These are phyloP conservation scores for Sebastolobus alascanus DNA, from an alignment of 2,797 vertebrate genomes.

Conservation along the genomic window DNA sequence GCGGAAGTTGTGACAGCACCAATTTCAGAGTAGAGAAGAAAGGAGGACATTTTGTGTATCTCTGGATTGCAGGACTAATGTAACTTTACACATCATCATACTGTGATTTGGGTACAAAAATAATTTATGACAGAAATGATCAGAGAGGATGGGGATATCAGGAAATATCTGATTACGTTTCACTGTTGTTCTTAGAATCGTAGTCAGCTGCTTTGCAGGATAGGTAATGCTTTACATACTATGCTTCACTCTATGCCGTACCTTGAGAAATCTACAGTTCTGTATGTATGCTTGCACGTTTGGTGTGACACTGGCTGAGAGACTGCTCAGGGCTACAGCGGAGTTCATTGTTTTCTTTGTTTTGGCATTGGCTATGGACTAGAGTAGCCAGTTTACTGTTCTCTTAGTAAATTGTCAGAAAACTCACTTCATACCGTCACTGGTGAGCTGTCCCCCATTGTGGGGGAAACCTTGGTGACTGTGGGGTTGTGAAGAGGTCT, in stretches of 20 bases:
- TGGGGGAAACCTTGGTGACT: too few species aligned
- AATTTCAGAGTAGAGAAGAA: background rate
- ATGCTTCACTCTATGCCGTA: background rate
- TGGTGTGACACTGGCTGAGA: too few species aligned
- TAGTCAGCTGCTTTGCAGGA: background rate
- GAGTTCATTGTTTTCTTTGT: background rate
- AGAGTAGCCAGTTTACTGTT: background rate
- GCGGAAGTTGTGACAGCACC: background rate
- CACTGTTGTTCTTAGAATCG: background rate
- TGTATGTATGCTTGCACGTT: too few species aligned
- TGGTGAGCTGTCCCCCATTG: too few species aligned
- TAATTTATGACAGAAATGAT: background rate
- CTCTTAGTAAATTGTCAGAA: background rate
- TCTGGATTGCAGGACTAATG: background rate
- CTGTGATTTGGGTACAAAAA: background rate
- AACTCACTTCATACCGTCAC: background rate
- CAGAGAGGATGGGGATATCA: background rate
- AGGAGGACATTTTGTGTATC: background rate
- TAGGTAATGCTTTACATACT: background rate
- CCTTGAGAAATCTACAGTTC: background rate
- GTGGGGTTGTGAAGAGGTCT: too few species aligned
- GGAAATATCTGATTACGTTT: background rate
- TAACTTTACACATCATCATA: background rate
- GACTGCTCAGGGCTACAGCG: background rate
- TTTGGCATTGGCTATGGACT: background rate